A percentile compares a stretch with the other conserved stretches of the same genome.
Evolutionary conservation across 2,888 invertebrate species (phyloP).

Genomic region (Hartigia nigra): DNA sequence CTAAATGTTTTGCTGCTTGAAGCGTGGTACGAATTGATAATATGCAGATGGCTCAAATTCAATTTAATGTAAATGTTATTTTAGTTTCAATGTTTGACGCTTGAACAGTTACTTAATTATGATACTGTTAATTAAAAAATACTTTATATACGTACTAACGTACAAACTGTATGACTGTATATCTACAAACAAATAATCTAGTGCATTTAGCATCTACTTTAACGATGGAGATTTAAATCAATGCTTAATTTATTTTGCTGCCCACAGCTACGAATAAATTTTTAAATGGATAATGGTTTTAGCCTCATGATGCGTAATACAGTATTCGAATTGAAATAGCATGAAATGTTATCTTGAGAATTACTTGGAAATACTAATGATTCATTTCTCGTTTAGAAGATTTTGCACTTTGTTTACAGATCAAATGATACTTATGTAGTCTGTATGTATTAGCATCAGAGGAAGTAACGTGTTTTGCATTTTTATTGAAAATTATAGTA

Average conservation of each 20-base stretch:
- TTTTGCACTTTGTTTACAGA: background rate
- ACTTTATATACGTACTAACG: background rate
- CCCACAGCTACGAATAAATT: no score
- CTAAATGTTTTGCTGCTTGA: background rate
- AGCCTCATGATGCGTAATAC: background rate
- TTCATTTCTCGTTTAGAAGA: background rate
- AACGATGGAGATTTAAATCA: background rate
- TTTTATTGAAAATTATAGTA: background rate
- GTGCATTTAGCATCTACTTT: background rate
- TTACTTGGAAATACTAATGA: background rate
- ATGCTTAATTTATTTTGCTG: background rate
- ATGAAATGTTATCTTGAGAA: background rate
- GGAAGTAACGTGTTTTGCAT: background rate
- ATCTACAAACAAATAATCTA: background rate
- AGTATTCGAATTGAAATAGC: background rate
- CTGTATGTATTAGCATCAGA: background rate
- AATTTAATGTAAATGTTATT: background rate
- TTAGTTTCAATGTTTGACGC: background rate
- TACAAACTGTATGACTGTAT: background rate
- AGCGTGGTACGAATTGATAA: background rate
- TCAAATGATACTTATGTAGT: background rate
- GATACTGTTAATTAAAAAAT: background rate
- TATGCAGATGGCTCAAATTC: background rate
- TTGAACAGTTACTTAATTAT: background rate
- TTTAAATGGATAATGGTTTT: no score